These are phyloP conservation scores for Drosophila siamana DNA, from an alignment of 2,888 invertebrate genomes.

Conservation along the genomic window DNA sequence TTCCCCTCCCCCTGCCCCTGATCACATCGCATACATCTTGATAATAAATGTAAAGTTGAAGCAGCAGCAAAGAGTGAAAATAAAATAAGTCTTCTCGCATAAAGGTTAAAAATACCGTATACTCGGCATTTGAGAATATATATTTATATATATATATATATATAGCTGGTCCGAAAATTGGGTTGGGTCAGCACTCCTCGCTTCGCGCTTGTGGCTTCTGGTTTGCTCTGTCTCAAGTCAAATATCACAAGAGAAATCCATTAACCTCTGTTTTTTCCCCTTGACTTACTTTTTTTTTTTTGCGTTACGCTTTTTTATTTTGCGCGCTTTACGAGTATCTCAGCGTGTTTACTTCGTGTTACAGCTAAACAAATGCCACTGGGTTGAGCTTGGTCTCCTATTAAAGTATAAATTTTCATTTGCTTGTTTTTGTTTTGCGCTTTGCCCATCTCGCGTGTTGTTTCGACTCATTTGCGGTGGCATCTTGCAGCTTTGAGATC, in stretches of 20 bases:
- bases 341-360: conserved; percentile 21
- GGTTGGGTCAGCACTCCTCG: conserved; percentile 60
- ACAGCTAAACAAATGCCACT: conserved; percentile 21
- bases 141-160: background rate
- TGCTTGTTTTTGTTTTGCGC: background rate
- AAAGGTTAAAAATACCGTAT: conserved; percentile 32
- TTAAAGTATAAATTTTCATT: conserved; percentile 13
- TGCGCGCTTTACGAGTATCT: conserved; percentile 35
- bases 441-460: background rate
- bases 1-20: background rate
- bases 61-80: conserved; percentile 65
- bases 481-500: conserved; percentile 6
- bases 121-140: background rate
- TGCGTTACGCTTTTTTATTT: conserved; percentile 22
- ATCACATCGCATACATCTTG: conserved; percentile 36
- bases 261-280: conserved; percentile 70
- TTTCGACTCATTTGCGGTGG: background rate
- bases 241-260: conserved; percentile 81
- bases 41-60: conserved; percentile 77
- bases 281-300: conserved; percentile 49
- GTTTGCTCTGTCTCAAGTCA: conserved; percentile 53
- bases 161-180: conserved; percentile 13
- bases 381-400: background rate
- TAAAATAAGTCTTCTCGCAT: conserved; percentile 50
- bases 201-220: background rate